Percentiles rank a stretch among this genome's conserved stretches.
These are phyloP conservation scores for Drosophila fulvimacula DNA, from an alignment of 2,888 invertebrate species.

Conservation along the genomic window DNA sequence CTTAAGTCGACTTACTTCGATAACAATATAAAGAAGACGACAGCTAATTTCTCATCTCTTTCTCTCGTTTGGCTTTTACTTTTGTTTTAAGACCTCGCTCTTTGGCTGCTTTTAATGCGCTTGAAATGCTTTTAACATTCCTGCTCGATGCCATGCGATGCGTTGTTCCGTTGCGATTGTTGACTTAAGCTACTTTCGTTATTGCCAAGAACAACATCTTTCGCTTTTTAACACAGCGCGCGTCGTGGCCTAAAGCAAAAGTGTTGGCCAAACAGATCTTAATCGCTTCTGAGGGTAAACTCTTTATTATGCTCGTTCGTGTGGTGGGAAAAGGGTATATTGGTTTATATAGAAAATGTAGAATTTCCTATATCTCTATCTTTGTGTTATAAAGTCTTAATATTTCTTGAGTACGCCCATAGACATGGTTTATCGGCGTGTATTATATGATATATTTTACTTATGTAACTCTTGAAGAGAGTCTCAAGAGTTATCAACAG, in stretches of 20 bases:
- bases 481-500: background rate
- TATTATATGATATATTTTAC: too few relatives aligned
- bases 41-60: conserved; percentile 6
- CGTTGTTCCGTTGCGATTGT: conserved; percentile 34
- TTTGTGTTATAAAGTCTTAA: background rate
- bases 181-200: conserved; percentile 78
- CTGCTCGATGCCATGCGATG: conserved; percentile 46
- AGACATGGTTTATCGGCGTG: background rate
- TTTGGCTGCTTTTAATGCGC: conserved; percentile 39
- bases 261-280: conserved; percentile 63
- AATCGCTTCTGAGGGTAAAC: conserved; percentile 37
- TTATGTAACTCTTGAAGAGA: background rate
- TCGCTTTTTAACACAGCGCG: conserved; percentile 60
- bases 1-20: conserved; percentile 29
- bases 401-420: background rate
- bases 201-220: conserved; percentile 55
- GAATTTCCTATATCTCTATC: too few relatives aligned
- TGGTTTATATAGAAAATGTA: too few relatives aligned
- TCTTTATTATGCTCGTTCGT: background rate
- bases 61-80: conserved; percentile 66
- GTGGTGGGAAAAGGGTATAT: background rate
- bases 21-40: conserved; percentile 5
- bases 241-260: conserved; percentile 42
- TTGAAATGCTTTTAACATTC: conserved; percentile 75
- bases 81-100: conserved; percentile 53